Percentiles rank a stretch among this genome's conserved stretches.
These are phyloP conservation scores for Mirza zaza DNA, from an alignment of 2,113 vertebrate genomes.

Conservation along the genomic window DNA sequence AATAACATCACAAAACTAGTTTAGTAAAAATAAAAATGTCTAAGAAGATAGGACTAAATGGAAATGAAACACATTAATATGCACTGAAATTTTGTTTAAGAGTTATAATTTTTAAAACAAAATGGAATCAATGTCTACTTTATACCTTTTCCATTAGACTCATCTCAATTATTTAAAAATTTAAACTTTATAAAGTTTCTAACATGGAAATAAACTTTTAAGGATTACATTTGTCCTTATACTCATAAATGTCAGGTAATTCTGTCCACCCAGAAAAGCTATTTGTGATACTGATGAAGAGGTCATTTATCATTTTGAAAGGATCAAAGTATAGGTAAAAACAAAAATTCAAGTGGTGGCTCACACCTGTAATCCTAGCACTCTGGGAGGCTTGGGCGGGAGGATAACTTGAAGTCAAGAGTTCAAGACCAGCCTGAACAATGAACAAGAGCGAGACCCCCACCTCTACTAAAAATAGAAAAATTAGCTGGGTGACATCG, in stretches of 20 bases:
- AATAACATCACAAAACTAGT: slow-evolving; percentile 36
- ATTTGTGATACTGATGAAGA: neutral
- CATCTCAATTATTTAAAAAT: slow-evolving; percentile 38
- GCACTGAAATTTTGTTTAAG: slow-evolving; percentile 22
- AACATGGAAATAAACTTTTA: slow-evolving; percentile 21
- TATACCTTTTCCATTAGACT: neutral
- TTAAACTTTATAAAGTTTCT: slow-evolving; percentile 6
- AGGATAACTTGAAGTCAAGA: no score
- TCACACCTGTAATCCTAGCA: no score
- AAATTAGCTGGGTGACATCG: no score
- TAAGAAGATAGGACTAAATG: neutral
- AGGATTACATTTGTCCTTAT: neutral
- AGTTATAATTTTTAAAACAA: slow-evolving; percentile 29
- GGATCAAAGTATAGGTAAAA: neutral
- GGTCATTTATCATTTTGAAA: slow-evolving; percentile 41
- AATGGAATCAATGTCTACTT: slow-evolving; percentile 10
- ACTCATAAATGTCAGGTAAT: neutral
- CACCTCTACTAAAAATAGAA: no score
- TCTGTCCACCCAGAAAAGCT: slow-evolving; percentile 22
- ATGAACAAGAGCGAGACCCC: no score
- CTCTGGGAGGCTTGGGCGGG: no score
- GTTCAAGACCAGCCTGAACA: no score
- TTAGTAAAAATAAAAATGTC: slow-evolving; percentile 49
- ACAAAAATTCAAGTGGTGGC: neutral
- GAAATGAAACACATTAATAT: slow-evolving; percentile 34